phyloP scores from a whole-genome alignment of 2,888 invertebrate species.

The Dryobotodes eremita region DNA sequence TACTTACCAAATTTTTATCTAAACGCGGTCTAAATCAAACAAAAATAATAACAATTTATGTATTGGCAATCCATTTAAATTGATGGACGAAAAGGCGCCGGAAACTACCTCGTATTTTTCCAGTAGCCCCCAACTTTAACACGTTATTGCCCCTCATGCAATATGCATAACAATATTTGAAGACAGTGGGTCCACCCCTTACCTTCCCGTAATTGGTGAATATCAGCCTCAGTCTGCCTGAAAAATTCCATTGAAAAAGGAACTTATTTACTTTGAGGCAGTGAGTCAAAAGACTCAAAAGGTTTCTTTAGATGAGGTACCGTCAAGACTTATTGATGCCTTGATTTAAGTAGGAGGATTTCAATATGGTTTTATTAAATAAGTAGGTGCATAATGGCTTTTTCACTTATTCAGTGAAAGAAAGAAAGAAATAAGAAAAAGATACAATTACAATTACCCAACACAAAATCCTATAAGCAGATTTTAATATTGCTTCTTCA shows the following conservation, averaged over 20 bases:
- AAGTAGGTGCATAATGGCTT: background rate
- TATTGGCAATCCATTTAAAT: conserved; percentile 45
- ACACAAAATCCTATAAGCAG: background rate
- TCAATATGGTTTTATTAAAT: background rate
- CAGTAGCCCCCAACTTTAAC: conserved; percentile 77
- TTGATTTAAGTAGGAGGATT: conserved; percentile 4
- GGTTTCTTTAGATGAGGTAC: background rate
- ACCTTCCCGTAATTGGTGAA: conserved; percentile 80
- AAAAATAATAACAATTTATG: conserved; percentile 41
- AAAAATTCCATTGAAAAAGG: conserved; percentile 29
- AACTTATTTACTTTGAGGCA: conserved; percentile 32
- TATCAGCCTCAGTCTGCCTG: conserved; percentile 69
- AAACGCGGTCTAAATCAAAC: background rate
- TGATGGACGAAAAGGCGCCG: conserved; percentile 37
- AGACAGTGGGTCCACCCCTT: conserved; percentile 73
- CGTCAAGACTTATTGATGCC: background rate
- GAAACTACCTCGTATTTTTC: conserved; percentile 51
- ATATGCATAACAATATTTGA: conserved; percentile 86
- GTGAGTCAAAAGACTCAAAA: conserved; percentile 7
- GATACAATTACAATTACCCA: background rate
- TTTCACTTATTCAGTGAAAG: background rate
- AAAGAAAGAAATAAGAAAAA: background rate
- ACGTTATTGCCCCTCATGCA: conserved; percentile 86
- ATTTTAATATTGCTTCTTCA: background rate
- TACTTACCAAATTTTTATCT: background rate